phyloP scores from a whole-genome alignment of 1,140 invertebrate genomes.

The Ceratosolen solmsi region DNA sequence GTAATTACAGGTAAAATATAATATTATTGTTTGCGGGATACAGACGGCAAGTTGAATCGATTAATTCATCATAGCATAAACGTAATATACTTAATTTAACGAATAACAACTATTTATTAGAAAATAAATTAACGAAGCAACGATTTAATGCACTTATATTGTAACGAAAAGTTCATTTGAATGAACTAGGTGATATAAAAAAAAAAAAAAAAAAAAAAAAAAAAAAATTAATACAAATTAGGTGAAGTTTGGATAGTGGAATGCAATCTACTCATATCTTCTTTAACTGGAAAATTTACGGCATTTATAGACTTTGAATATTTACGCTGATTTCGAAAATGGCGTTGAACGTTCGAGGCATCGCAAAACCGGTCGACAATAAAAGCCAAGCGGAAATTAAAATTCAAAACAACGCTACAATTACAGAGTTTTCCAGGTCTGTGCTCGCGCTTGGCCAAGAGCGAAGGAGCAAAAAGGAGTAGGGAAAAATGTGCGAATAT shows the following conservation, averaged over 20 bases:
- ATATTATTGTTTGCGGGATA: not conserved
- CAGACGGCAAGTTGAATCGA: no score
- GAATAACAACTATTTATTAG: no score
- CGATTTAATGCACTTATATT: no score
- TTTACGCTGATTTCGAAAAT: not conserved
- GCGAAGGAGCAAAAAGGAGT: not conserved
- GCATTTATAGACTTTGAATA: no score
- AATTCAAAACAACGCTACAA: not conserved
- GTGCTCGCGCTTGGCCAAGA: not conserved
- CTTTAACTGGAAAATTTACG: no score
- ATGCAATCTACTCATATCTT: no score
- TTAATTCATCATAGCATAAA: not conserved
- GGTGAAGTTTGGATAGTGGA: no score
- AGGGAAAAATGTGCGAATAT: not conserved
- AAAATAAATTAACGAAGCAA: no score
- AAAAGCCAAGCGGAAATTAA: not conserved
- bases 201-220: no score
- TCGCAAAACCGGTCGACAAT: not conserved
- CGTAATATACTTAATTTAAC: not conserved
- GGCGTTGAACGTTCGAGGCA: not conserved
- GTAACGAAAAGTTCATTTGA: no score
- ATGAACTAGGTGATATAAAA: no score
- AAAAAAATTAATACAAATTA: no score
- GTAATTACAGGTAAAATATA: constrained; percentile 1
- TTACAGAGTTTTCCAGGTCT: not conserved